These are phyloP conservation scores for Aromia moschata DNA, from an alignment of 2,888 invertebrate species.

Conservation along the genomic window DNA sequence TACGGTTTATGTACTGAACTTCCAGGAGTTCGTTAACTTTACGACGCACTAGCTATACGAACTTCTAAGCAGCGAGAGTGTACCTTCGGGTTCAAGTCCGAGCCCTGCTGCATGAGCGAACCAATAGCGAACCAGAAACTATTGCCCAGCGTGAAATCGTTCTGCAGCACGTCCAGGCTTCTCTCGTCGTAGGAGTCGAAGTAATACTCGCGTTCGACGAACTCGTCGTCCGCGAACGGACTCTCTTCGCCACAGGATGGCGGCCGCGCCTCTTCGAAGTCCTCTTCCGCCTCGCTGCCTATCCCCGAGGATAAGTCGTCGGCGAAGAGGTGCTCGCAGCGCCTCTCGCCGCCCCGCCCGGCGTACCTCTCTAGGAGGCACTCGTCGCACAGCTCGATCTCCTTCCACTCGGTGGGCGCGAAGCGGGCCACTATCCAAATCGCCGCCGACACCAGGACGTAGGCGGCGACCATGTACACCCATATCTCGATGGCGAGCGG, in stretches of 20 bases:
- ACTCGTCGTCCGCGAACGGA: slow-evolving; percentile 22
- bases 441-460: slow-evolving; percentile 79
- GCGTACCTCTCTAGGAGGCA: slow-evolving; percentile 59
- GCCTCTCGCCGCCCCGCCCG: slow-evolving; percentile 53
- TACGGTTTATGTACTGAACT: no score
- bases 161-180: slow-evolving; percentile 66
- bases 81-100: slow-evolving; percentile 92
- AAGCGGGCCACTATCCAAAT: slow-evolving; percentile 88
- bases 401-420: slow-evolving; percentile 84
- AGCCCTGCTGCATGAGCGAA: slow-evolving; percentile 93
- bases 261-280: slow-evolving; percentile 1
- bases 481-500: slow-evolving; percentile 87
- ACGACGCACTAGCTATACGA: no score
- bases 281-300: slow-evolving; percentile 45
- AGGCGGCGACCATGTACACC: slow-evolving; percentile 81
- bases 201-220: slow-evolving; percentile 53
- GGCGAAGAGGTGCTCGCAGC: slow-evolving; percentile 43
- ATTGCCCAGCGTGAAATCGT: slow-evolving; percentile 86
- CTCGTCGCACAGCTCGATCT: slow-evolving; percentile 68
- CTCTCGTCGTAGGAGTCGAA: slow-evolving; percentile 45
- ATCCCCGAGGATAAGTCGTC: slow-evolving; percentile 51
- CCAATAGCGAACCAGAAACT: slow-evolving; percentile 98
- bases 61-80: no score
- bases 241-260: slow-evolving; percentile 9
- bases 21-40: no score